These are phyloP conservation scores for Actias luna DNA, from an alignment of 2,888 invertebrate genomes.

Conservation along the genomic window DNA sequence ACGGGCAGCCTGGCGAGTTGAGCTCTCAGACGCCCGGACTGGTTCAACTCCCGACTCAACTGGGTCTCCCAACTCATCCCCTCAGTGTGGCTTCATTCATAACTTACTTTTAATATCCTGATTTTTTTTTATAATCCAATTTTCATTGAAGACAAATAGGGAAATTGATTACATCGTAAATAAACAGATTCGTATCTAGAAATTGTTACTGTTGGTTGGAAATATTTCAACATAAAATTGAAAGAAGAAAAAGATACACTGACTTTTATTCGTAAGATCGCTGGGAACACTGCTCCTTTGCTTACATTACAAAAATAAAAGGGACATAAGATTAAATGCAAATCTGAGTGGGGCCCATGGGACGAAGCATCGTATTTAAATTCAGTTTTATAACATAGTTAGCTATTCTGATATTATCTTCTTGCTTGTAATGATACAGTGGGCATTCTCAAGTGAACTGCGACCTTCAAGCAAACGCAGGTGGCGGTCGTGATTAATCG, in stretches of 20 bases:
- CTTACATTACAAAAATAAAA: constrained; percentile 16
- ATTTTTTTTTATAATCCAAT: too few species aligned
- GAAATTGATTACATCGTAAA: too few species aligned
- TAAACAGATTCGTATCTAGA: too few species aligned
- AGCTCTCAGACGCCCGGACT: too few species aligned
- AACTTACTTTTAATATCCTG: too few species aligned
- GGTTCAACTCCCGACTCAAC: too few species aligned
- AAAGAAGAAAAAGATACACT: neutral
- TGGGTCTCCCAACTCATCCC: too few species aligned
- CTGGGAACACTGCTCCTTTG: constrained; percentile 11
- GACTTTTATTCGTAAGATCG: constrained; percentile 5
- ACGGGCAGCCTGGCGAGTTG: too few species aligned
- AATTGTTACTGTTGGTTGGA: too few species aligned
- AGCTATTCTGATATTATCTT: constrained; percentile 35
- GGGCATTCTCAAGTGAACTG: constrained; percentile 46
- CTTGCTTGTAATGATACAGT: constrained; percentile 42
- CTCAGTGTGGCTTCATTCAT: too few species aligned
- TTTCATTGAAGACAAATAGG: too few species aligned
- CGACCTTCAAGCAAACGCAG: constrained; percentile 42
- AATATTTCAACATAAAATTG: neutral
- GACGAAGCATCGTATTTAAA: neutral
- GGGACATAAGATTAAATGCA: constrained; percentile 15
- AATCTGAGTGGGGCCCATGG: constrained; percentile 13
- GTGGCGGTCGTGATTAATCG: constrained; percentile 71
- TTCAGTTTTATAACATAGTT: constrained; percentile 46